Evolutionary conservation across 30 jellyfish, hydroid and myxozoan species (phyloP).

Genomic region (Aurelia aurita): DNA sequence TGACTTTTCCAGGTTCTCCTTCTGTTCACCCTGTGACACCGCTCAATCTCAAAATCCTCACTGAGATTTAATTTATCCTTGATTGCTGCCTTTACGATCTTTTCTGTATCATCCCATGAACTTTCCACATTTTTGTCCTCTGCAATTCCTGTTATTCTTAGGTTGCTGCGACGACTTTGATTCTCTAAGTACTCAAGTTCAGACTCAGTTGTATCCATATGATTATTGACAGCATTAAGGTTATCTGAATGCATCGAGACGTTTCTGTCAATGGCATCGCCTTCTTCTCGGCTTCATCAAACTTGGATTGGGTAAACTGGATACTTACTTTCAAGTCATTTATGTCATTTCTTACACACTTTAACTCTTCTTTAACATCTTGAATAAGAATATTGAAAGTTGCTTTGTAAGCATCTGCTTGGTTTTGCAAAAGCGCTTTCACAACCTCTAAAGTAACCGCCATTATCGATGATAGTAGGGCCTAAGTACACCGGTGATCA

Average conservation of each 20-base stretch:
- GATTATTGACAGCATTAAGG: slow-evolving; percentile 27
- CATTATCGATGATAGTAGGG: too few species aligned
- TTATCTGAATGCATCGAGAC: slow-evolving; percentile 26
- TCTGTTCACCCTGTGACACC: too few species aligned
- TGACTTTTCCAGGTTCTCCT: not conserved
- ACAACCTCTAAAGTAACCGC: slow-evolving; percentile 50
- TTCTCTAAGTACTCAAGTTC: slow-evolving; percentile 37
- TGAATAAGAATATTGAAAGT: slow-evolving; percentile 12
- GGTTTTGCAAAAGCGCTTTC: slow-evolving; percentile 34
- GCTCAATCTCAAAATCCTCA: slow-evolving; percentile 29
- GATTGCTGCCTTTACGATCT: too few species aligned
- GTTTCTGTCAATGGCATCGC: not conserved
- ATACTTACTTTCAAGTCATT: not conserved
- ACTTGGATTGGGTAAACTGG: not conserved
- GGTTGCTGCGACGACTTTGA: slow-evolving; percentile 35
- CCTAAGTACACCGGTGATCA: too few species aligned
- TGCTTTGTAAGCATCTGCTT: slow-evolving; percentile 48
- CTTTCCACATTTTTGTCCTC: slow-evolving; percentile 18
- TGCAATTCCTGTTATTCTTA: slow-evolving; percentile 10
- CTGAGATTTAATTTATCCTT: not conserved
- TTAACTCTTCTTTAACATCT: slow-evolving; percentile 42
- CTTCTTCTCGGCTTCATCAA: not conserved
- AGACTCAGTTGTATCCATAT: slow-evolving; percentile 29
- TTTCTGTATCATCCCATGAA: slow-evolving; percentile 16
- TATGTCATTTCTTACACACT: not conserved